Base-by-base conservation (phyloP, 2,113 vertebrate species). In the Himantopus leucocephalus region DNA sequence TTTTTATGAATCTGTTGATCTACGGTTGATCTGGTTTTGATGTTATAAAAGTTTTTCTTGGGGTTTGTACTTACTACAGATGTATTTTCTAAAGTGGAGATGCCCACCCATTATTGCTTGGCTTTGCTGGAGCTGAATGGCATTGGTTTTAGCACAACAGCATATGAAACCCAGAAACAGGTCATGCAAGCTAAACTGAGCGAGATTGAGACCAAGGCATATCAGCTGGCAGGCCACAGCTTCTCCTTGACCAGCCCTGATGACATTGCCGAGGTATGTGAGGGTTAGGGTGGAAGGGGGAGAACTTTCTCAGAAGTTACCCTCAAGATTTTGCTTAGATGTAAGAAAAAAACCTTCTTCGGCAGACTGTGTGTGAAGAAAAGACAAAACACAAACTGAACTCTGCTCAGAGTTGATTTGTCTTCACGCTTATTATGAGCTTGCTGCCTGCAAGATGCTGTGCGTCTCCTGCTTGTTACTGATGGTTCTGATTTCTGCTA, bases 121-220 rank as follows among this genome's bases (percentile, higher is more conserved):
- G 99, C 99, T 39, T 97, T 99, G 94, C 93, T 99, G 95, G 99
- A 99, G 96, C 96, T 99, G 90, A 99, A 99, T 47, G 99, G 99
- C 60, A 97, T 99, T 8, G 99, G 99, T 45, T 99, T 99, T 97
- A 99, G 99, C 68, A 97, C 98, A 3, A 73, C 97, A 20, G 99
- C 99, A 32, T 99, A 98, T 12, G 99, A 99, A 94, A 98, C 98
- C 23, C 99, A 99, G 97, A 99, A 99, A 70, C 98, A 99, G 12
- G 97, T 99, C 71, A 99, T 99, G 99, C 98, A 99, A 94, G 99
- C 99, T 87, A 99, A 99, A 87, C 98, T 99, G 66, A 97, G 97
- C 7, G 97, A 98, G 66, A 98, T 99, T 63, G 99, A 99, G 96
- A 97, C 95, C 27, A 98, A 98, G 91, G 99, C 99, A 0, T 99